Base-by-base conservation (phyloP, 2,888 invertebrate species). In the Prosapia bicincta region DNA sequence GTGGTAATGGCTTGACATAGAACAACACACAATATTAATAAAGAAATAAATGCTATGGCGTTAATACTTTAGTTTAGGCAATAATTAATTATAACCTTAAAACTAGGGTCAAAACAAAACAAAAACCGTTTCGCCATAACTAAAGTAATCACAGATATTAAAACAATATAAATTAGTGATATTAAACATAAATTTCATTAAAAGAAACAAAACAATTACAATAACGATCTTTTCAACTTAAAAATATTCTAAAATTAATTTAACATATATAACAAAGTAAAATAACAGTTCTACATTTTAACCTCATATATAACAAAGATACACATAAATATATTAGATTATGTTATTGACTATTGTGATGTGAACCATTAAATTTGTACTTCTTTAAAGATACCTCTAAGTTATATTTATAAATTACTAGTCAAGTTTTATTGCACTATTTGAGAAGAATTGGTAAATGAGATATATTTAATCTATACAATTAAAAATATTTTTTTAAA, bases 231-330 rank as follows among this genome's bases (percentile, higher is more conserved):
- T 38, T 38, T 9, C 6, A 38, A 38, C 13, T 38, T 13, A 38
- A 38, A 38, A 38, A 38, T 38, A 38, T 13, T 38, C 13, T 66
- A 26, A 10, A 66, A 24, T 20, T 24, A 66, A 66, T 25, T 13
- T 25, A 66, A 13, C 20, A 7, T 20, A 66, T 20, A 23, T 24
- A 66, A 25, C 24, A 25, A 66, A 66, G 15, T 66, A 66, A 38
- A 38, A 13, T 38, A 38, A 38, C 38, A 38, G 6, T 13, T 38
- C 13, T 38, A 38, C 26, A 65, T 28, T 71, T 71, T 54, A 54
- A 70, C 24, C 66, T 66, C 66, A 72, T 66, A 30, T 66, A 72
- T 72, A 72, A 72, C 54, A 26, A 26, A 69, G 20, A 13, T 69
- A 69, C 5, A 69, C 15, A 69, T 1, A 6, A 5, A 69, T 20